Conservation (phyloP, 2,797 vertebrate genomes). For the Siniperca obscura region DNA sequence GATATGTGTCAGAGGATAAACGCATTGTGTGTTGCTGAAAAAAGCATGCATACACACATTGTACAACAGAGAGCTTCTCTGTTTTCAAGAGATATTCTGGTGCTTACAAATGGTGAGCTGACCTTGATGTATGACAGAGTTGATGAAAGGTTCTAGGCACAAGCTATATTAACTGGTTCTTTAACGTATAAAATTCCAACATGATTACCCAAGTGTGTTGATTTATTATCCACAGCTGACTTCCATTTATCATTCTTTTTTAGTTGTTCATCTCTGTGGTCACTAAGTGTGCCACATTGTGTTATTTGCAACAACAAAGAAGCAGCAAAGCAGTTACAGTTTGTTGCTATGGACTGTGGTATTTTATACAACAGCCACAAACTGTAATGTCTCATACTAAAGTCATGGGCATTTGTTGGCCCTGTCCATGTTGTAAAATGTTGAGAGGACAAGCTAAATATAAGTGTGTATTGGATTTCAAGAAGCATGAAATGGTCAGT, state of each 20-base stretch:
- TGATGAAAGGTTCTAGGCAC: slow-evolving; percentile 44
- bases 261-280: slow-evolving; percentile 31
- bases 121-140: slow-evolving; percentile 32
- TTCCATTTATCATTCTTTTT: slow-evolving; percentile 58
- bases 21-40: slow-evolving; percentile 1
- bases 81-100: slow-evolving; percentile 38
- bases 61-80: neutral
- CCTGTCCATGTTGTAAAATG: slow-evolving; percentile 59
- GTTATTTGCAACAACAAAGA: slow-evolving; percentile 56
- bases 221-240: slow-evolving; percentile 75
- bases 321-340: slow-evolving; percentile 24
- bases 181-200: slow-evolving; percentile 46
- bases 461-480: slow-evolving; percentile 80
- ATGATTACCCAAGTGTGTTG: slow-evolving; percentile 44
- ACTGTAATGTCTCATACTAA: slow-evolving; percentile 50
- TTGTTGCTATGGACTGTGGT: slow-evolving; percentile 50
- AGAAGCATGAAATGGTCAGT: slow-evolving; percentile 67
- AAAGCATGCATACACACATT: neutral
- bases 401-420: slow-evolving; percentile 60
- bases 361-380: slow-evolving; percentile 52
- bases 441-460: slow-evolving; percentile 76
- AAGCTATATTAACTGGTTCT: slow-evolving; percentile 25
- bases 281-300: slow-evolving; percentile 2
- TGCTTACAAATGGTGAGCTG: slow-evolving; percentile 26
- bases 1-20: slow-evolving; percentile 15